Base-by-base conservation (phyloP, 2,113 vertebrate genomes). In the Nesospiza acunhae region DNA sequence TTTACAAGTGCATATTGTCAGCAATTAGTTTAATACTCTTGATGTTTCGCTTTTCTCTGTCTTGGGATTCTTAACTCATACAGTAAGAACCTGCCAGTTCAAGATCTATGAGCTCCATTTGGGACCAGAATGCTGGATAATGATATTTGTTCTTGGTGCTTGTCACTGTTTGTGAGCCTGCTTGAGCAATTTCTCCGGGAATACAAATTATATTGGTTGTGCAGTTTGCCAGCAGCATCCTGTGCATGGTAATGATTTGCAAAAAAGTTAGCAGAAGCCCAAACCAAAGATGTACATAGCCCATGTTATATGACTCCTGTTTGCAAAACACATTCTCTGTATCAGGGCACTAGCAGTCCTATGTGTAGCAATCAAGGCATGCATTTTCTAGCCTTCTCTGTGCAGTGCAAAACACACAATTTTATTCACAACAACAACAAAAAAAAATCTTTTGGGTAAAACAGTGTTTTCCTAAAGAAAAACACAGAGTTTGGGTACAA, bases 11-110 rank as follows among this genome's bases (percentile, higher is more conserved):
- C 81, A 94, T 41, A 68, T 67, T 94, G 79, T 94, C 81, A 91
- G 92, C 88, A 96, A 94, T 97, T 97, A 97, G 53, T 68, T 95
- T 96, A 96, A 95, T 80, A 76, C 39, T 90, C 35, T 58, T 95
- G 81, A 92, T 95, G 74, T 90, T 97, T 95, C 81, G 49, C 68
- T 42, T 89, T 79, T 77, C 13, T 37, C 85, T 94, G 63, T 97
- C 84, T 86, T 77, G 39, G 72, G 66, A 95, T 94, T 95, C 94
- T 85, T 94, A 50, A 92, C 87, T 96, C 47, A 69, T 58, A 60
- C 56, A 72, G 37, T 92, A 90, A 86, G 96, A 94, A 18, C 23
- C 78, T 96, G 83, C 60, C 93, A 89, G 77, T 94, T 94, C 18
- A 27, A 90, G 84, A 87, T 94, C 93, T 85, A 26, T 75, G 84